Base-by-base conservation (phyloP, 1,140 invertebrate species). In the Philaenus spumarius region DNA sequence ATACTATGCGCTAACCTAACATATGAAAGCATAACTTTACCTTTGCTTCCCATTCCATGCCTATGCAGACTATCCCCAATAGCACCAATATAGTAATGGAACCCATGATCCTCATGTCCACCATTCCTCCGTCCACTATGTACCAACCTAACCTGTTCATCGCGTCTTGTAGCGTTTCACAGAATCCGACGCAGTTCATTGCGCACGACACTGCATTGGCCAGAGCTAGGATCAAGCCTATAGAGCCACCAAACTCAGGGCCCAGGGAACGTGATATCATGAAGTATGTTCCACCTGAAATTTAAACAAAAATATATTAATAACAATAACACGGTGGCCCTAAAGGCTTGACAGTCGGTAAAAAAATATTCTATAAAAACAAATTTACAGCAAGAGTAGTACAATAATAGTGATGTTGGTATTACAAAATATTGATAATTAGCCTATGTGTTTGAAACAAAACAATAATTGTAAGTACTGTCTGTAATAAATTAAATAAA, bases 141-240 rank as follows among this genome's bases (percentile, higher is more conserved):
- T 69, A 71, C 7, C 77, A 55, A 0, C 68, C 75, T 56, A 79
- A 77, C 14, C 72, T 68, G 2, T 66, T 64, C 39, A 92, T 74
- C 37, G 87, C 77, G 61, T 83, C 82, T 42, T 80, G 78, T 63
- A 98, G 78, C 7, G 93, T 92, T 72, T 99, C 95, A 54, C 93
- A 93, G 73, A 98, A 98, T 4, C 96, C 97, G 5, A 98, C 93
- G 1, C 97, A 89, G 70, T 98, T 97, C 93, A 98, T 97, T 45
- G 96, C 90, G 65, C 94, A 94, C 4, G 94, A 95, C 1, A 98
- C 93, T 0, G 94, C 92, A 74, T 98, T 98, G 15, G 96, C 96
- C 59, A 98, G 72, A 0, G 88, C 87, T 72, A 92, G 90, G 68
- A 90, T 90, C 19, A 90, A 70, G 15, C 88, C 87, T 61, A 90